phyloP scores from a whole-genome alignment of 2,113 vertebrate species.

The Equus quagga region DNA sequence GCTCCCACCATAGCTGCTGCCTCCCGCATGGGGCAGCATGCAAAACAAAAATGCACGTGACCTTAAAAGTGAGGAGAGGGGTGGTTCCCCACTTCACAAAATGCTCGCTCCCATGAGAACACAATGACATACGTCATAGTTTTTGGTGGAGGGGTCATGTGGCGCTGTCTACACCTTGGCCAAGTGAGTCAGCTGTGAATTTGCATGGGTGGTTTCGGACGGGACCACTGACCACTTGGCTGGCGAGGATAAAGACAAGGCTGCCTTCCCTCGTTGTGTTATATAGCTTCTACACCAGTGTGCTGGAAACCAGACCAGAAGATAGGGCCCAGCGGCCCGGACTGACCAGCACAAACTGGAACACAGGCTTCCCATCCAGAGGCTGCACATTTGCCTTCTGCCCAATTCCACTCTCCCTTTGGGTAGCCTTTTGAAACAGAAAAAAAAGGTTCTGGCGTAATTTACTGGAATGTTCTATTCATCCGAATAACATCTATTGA shows the following conservation, averaged over 20 bases:
- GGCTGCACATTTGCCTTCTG: not conserved
- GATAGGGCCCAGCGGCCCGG: not conserved
- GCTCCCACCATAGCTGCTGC: rapidly evolving
- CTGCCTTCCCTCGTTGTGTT: not conserved
- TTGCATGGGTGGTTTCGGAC: not conserved
- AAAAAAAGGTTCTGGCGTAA: not conserved
- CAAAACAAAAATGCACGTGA: not conserved
- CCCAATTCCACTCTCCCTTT: not conserved
- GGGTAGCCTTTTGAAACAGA: not conserved
- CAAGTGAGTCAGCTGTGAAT: not conserved
- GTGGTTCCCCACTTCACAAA: not conserved
- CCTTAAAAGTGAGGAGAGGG: not conserved
- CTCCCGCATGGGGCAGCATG: not conserved
- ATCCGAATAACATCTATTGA: not conserved
- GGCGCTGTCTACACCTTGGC: not conserved
- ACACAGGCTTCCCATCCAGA: not conserved
- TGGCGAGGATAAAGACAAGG: not conserved
- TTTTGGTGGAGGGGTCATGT: not conserved
- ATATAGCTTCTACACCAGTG: not conserved
- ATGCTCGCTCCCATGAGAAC: not conserved
- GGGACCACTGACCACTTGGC: not conserved
- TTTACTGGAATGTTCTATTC: not conserved
- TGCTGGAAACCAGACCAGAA: not conserved
- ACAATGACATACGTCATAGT: not conserved
- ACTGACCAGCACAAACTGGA: not conserved